Percentiles rank a stretch among this genome's conserved stretches.
Evolutionary conservation across 2,113 vertebrate species (phyloP).

Genomic region (Bos indicus): DNA sequence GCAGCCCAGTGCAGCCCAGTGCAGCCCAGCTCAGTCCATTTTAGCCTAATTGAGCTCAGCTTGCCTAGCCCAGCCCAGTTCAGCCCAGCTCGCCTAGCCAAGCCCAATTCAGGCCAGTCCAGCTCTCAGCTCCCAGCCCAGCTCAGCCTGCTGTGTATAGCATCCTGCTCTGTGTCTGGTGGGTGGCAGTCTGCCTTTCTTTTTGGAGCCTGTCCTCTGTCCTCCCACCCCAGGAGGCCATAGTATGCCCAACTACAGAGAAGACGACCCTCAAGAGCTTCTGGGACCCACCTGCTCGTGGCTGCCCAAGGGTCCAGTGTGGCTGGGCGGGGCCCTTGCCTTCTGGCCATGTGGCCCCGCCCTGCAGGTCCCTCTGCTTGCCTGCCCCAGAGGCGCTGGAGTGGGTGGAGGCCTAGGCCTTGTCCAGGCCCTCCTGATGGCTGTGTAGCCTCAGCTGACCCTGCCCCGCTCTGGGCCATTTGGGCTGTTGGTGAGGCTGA

Average conservation of each 20-base stretch:
- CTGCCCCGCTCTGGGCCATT: rapidly evolving
- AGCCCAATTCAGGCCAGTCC: rapidly evolving
- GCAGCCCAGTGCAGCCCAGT: rapidly evolving
- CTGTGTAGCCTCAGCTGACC: not conserved
- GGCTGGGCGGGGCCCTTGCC: not conserved
- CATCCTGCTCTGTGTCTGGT: not conserved
- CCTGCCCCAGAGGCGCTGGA: rapidly evolving
- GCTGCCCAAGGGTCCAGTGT: not conserved
- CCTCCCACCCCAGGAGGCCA: not conserved
- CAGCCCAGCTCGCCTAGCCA: rapidly evolving
- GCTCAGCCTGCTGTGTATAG: rapidly evolving
- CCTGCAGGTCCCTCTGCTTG: rapidly evolving
- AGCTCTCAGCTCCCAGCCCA: not conserved
- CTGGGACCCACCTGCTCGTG: not conserved
- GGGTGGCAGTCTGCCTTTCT: too few relatives aligned
- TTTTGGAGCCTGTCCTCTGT: not conserved
- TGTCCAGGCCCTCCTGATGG: not conserved
- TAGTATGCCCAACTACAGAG: not conserved
- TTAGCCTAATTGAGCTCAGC: rapidly evolving
- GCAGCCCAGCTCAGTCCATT: rapidly evolving
- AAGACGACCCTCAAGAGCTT: not conserved
- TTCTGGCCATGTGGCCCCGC: rapidly evolving
- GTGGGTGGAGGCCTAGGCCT: too few relatives aligned
- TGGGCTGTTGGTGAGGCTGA: not conserved
- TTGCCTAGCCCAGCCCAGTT: rapidly evolving